phyloP scores from a whole-genome alignment of 2,797 vertebrate species.

The Bovichtus variegatus region DNA sequence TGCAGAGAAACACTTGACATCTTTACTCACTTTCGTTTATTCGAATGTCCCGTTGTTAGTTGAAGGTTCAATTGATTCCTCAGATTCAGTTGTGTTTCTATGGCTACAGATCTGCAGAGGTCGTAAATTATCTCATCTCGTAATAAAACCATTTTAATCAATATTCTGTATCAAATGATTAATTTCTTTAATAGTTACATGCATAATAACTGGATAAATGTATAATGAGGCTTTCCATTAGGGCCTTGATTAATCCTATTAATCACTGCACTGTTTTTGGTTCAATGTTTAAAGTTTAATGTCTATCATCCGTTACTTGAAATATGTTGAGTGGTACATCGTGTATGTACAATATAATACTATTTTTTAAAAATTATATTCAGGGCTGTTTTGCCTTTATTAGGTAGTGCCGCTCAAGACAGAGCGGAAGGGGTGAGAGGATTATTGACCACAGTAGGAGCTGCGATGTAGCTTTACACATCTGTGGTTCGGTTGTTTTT shows the following conservation, averaged over 20 bases:
- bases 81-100: slow-evolving; percentile 5
- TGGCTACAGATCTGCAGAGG: slow-evolving; percentile 24
- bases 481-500: neutral
- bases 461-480: neutral
- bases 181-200: slow-evolving; percentile 30
- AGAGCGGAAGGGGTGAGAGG: no score
- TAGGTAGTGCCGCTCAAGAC: no score
- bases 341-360: neutral
- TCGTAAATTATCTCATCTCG: slow-evolving; percentile 40
- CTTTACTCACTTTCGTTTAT: slow-evolving; percentile 15
- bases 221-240: neutral
- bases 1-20: neutral
- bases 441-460: neutral
- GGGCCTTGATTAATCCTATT: neutral
- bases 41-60: neutral
- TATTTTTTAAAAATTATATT: no score
- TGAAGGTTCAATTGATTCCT: slow-evolving; percentile 5
- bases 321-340: neutral
- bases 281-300: neutral
- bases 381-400: no score
- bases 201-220: slow-evolving; percentile 17
- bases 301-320: neutral
- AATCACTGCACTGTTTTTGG: neutral
- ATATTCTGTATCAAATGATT: slow-evolving; percentile 39
- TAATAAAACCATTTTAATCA: slow-evolving; percentile 24